These are phyloP conservation scores for Biston betularia DNA, from an alignment of 2,888 invertebrate genomes.

Conservation along the genomic window DNA sequence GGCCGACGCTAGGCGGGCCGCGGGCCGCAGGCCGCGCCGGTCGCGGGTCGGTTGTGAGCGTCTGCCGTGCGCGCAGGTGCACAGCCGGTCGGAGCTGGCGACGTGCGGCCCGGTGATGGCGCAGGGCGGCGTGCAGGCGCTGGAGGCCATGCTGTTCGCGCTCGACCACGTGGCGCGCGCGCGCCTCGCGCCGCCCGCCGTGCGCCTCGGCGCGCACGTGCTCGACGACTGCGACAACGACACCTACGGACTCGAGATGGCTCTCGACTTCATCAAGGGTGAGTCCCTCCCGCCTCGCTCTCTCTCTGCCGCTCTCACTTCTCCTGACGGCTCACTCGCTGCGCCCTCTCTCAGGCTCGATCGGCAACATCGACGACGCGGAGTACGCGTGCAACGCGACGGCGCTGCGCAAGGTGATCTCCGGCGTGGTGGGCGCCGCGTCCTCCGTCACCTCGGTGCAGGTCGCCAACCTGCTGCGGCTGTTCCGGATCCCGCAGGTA, in stretches of 20 bases:
- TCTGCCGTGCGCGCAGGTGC: constrained; percentile 76
- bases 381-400: constrained; percentile 95
- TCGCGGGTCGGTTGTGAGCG: neutral
- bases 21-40: neutral
- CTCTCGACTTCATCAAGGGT: constrained; percentile 97
- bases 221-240: constrained; percentile 97
- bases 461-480: constrained; percentile 93
- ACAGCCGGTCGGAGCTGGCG: constrained; percentile 92
- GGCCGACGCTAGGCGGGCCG: too few species aligned
- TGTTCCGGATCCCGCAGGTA: constrained; percentile 95
- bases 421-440: constrained; percentile 74
- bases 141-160: constrained; percentile 96
- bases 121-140: constrained; percentile 93
- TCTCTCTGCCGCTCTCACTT: neutral
- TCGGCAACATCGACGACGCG: constrained; percentile 96
- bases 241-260: constrained; percentile 96
- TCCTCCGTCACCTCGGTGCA: constrained; percentile 98
- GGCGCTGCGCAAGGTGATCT: constrained; percentile 88
- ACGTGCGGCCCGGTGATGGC: constrained; percentile 96
- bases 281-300: neutral
- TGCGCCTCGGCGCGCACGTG: constrained; percentile 93
- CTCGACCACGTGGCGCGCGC: constrained; percentile 90
- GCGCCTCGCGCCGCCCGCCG: constrained; percentile 88
- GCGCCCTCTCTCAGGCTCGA: constrained; percentile 91
- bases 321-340: neutral